Conservation (phyloP, 2,113 vertebrate genomes). For the Xenus cinereus region DNA sequence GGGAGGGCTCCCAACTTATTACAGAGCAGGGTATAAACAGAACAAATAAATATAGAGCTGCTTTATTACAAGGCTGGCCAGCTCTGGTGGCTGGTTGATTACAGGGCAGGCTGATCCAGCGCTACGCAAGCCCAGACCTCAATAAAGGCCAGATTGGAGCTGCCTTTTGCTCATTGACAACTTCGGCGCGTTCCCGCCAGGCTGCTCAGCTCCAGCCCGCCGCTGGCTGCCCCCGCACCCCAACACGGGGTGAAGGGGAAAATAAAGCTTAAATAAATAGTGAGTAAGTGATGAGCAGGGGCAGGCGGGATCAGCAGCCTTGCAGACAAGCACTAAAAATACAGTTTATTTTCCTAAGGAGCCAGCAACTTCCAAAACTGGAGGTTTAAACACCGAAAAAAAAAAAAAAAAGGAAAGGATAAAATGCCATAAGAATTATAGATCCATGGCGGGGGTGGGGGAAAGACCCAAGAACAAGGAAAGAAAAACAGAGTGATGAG, state of each 20-base stretch:
- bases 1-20: constrained; percentile 75
- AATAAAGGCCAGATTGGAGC: constrained; percentile 77
- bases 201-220: neutral
- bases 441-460: neutral
- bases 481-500: constrained; percentile 51
- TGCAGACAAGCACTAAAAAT: constrained; percentile 58
- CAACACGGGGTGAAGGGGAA: neutral
- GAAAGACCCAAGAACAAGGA: constrained; percentile 63
- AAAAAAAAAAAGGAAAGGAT: neutral
- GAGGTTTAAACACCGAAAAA: neutral
- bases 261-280: constrained; percentile 44
- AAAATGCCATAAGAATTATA: constrained; percentile 54
- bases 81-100: constrained; percentile 79
- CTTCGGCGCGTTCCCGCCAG: neutral
- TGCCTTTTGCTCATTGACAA: constrained; percentile 62
- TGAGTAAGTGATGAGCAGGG: constrained; percentile 34
- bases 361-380: constrained; percentile 42
- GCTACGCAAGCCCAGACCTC: constrained; percentile 72
- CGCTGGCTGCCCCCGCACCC: neutral
- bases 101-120: constrained; percentile 75
- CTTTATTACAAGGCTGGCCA: constrained; percentile 82
- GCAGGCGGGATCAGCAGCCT: neutral
- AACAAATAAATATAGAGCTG: constrained; percentile 84
- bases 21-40: constrained; percentile 79
- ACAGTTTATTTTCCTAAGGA: constrained; percentile 58